These are phyloP conservation scores for Lymantria dispar DNA, from an alignment of 2,888 invertebrate species.

Conservation along the genomic window DNA sequence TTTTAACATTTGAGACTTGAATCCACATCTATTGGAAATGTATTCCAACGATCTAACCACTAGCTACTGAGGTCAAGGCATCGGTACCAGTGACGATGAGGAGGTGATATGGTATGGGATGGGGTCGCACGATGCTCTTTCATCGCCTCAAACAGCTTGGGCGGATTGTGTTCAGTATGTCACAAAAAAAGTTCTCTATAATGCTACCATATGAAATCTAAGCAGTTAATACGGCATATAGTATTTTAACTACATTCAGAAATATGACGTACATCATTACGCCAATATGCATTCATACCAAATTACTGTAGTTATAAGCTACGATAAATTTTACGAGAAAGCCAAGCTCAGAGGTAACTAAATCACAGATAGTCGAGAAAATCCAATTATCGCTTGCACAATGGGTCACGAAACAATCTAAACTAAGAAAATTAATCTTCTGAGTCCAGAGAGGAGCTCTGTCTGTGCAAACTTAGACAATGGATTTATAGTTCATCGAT, in stretches of 20 bases:
- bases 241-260: not conserved
- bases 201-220: too few relatives aligned
- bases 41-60: too few relatives aligned
- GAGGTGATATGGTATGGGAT: too few relatives aligned
- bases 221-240: too few relatives aligned
- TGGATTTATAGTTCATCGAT: constrained; percentile 82
- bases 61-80: too few relatives aligned
- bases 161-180: too few relatives aligned
- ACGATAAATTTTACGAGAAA: constrained; percentile 50
- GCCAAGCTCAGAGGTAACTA: constrained; percentile 66
- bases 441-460: constrained; percentile 75
- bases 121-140: too few relatives aligned
- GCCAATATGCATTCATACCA: constrained; percentile 11
- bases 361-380: constrained; percentile 76
- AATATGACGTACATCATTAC: not conserved
- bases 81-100: too few relatives aligned
- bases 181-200: too few relatives aligned
- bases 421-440: constrained; percentile 83
- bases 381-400: constrained; percentile 82
- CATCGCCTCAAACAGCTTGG: too few relatives aligned
- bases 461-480: constrained; percentile 81
- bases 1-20: too few relatives aligned
- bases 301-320: constrained; percentile 10
- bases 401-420: constrained; percentile 82
- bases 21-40: too few relatives aligned